Base-by-base conservation (phyloP, 2,797 vertebrate genomes). In the Takifugu ocellatus region DNA sequence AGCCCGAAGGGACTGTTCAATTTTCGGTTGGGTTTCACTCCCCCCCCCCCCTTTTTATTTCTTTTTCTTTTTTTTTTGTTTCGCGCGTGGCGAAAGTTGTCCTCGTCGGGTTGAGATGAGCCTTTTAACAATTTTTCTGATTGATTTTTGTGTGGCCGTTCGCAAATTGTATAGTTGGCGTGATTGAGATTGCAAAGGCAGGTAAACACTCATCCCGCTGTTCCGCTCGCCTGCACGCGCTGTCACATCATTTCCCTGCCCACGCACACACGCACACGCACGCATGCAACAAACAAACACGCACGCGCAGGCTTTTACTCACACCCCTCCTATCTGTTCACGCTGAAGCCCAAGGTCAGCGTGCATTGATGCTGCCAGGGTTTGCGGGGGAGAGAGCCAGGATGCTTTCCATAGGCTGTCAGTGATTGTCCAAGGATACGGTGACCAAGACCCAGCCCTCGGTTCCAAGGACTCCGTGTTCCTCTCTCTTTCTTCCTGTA, bases 361-460 rank as follows among this genome's bases (percentile, higher is more conserved):
- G 42, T 72, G 68, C 72, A 63, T 73, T 56, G 63, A 65, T 59
- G 82, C 54, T 77, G 78, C 74, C 79, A 77, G 66, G 44, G 51
- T 61, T 65, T 75, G 68, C 63, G 78, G 72, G 77, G 68, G 82
- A 75, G 72, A 81, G 45, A 25, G 47, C 64, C 70, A 25, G 78
- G 61, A 36, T 66, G 72, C 71, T 66, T 81, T 77, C 72, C 78
- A 75, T 84, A 81, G 82, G 75, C 83, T 79, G 84, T 79, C 71
- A 77, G 73, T 78, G 79, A 68, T 67, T 74, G 78, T 87, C 77
- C 89, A 89, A 92, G 89, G 91, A 87, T 86, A 86, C 70, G 84
- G 88, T 91, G 89, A 92, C 90, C 91, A 89, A 75, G 79, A 90
- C 90, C 87, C 65, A 67, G 76, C 51, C 46, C 71, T 79, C 56